These are phyloP conservation scores for Lasioglossum zephyrum DNA, from an alignment of 2,888 invertebrate species.

Conservation along the genomic window DNA sequence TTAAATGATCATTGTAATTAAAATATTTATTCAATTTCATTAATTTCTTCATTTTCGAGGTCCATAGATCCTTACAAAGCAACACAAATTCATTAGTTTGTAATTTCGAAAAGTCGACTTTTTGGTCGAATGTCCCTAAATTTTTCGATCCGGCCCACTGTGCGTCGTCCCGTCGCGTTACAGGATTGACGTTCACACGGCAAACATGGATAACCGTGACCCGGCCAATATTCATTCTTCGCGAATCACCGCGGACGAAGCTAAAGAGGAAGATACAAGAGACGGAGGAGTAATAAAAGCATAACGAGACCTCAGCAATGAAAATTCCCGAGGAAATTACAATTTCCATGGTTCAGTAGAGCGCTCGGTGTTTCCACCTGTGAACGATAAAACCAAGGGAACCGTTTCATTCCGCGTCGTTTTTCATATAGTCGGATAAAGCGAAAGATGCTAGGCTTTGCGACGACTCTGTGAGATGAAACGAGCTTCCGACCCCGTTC, in stretches of 20 bases:
- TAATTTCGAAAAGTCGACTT: too few relatives aligned
- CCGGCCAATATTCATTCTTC: neutral
- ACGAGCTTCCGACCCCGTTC: neutral
- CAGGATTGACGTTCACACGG: neutral
- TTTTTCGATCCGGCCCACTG: too few relatives aligned
- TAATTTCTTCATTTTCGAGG: too few relatives aligned
- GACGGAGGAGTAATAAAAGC: neutral
- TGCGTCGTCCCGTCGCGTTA: too few relatives aligned
- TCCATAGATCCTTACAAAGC: too few relatives aligned
- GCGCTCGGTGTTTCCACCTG: neutral
- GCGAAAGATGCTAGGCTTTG: conserved; percentile 3
- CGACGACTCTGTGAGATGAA: neutral
- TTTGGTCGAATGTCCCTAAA: too few relatives aligned
- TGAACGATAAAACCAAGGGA: neutral
- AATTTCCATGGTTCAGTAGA: neutral
- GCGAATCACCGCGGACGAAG: neutral
- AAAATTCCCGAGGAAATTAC: neutral
- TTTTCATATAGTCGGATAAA: neutral
- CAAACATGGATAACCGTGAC: neutral
- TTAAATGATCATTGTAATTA: too few relatives aligned
- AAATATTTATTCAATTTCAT: too few relatives aligned
- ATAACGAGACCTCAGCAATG: neutral
- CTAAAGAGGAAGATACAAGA: neutral
- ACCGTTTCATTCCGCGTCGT: neutral
- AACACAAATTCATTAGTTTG: too few relatives aligned